These are phyloP conservation scores for Oryctolagus cuniculus DNA, from an alignment of 2,113 vertebrate species.

Conservation along the genomic window mOryCun1.1 NC_091436.1:111104001-111104500, in stretches of 20 bases:
- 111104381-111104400: neutral
- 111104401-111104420: neutral
- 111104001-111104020: neutral
- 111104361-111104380: slow-evolving; percentile 27
- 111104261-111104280: neutral
- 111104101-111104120: neutral
- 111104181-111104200: neutral
- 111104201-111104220: neutral
- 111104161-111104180: neutral
- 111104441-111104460: neutral
- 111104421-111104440: neutral
- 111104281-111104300: neutral
- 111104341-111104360: neutral
- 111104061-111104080: slow-evolving; percentile 1
- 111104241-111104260: neutral
- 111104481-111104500: neutral
- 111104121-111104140: neutral
- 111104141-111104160: neutral
- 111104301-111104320: neutral
- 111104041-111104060: neutral
- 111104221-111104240: neutral
- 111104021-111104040: neutral
- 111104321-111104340: neutral
- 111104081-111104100: neutral
- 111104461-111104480: neutral